Evolutionary conservation across 2,113 vertebrate species (phyloP).

Genomic region (Parus major): DNA sequence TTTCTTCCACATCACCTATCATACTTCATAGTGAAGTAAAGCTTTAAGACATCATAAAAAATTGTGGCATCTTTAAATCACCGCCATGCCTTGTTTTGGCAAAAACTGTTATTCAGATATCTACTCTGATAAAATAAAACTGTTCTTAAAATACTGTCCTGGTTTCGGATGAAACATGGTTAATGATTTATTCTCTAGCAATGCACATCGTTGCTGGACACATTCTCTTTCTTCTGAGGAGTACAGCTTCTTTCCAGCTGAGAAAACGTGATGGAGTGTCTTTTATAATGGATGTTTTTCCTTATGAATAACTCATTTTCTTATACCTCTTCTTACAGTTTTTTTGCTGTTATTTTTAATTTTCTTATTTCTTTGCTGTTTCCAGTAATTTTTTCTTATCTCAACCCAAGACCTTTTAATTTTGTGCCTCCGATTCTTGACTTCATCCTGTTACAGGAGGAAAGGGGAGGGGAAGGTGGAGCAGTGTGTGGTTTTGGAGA

Average conservation of each 20-base stretch:
- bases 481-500: background rate
- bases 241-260: background rate
- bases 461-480: background rate
- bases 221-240: too few species aligned
- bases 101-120: background rate
- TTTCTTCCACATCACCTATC: background rate
- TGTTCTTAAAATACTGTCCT: background rate
- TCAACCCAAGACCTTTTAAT: fast-evolving
- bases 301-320: background rate
- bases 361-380: background rate
- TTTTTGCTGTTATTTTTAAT: background rate
- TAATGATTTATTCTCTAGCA: background rate
- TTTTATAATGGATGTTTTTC: background rate
- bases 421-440: background rate
- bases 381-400: background rate
- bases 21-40: background rate
- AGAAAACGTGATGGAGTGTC: background rate
- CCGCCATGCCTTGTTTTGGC: background rate
- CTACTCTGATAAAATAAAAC: background rate
- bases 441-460: background rate
- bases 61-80: background rate
- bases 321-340: background rate
- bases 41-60: background rate
- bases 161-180: background rate
- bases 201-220: fast-evolving